phyloP scores from a whole-genome alignment of 1,140 invertebrate genomes.

The Ceratina japonica region DNA sequence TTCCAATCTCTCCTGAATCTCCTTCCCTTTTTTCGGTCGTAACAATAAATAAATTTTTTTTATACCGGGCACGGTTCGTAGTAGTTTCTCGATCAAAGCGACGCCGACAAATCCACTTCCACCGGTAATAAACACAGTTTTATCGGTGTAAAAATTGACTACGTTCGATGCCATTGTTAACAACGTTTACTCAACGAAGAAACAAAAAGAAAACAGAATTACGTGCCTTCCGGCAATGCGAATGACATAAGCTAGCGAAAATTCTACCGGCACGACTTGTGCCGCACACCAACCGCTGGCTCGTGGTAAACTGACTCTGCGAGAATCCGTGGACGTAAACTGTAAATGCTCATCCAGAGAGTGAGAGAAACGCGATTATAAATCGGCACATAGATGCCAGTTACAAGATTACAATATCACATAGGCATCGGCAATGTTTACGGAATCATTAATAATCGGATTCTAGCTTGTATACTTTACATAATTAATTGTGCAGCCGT shows the following conservation, averaged over 20 bases:
- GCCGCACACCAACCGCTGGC: not conserved
- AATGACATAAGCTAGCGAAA: not conserved
- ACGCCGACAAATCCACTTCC: constrained; percentile 85
- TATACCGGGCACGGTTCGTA: constrained; percentile 87
- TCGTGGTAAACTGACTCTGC: not conserved
- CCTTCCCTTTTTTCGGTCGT: constrained; percentile 89
- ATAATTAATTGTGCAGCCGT: no score
- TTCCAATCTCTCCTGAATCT: constrained; percentile 84
- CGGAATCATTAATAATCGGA: no score
- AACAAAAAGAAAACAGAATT: not conserved
- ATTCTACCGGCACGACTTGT: no score
- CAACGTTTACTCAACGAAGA: no score
- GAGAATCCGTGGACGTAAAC: not conserved
- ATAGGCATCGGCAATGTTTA: no score
- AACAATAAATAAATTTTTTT: constrained; percentile 90
- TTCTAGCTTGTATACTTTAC: no score
- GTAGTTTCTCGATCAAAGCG: constrained; percentile 91
- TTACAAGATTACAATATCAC: no score
- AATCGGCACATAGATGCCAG: no score
- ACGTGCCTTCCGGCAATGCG: not conserved
- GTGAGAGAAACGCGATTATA: no score
- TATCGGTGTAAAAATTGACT: constrained; percentile 81
- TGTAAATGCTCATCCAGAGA: not conserved
- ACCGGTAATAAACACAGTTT: constrained; percentile 82
- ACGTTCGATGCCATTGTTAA: constrained; percentile 76